Percentiles rank a stretch among this genome's conserved stretches.
These are phyloP conservation scores for Actinia tenebrosa DNA, from an alignment of 64 coral and sea anemone species.

Conservation along the genomic window DNA sequence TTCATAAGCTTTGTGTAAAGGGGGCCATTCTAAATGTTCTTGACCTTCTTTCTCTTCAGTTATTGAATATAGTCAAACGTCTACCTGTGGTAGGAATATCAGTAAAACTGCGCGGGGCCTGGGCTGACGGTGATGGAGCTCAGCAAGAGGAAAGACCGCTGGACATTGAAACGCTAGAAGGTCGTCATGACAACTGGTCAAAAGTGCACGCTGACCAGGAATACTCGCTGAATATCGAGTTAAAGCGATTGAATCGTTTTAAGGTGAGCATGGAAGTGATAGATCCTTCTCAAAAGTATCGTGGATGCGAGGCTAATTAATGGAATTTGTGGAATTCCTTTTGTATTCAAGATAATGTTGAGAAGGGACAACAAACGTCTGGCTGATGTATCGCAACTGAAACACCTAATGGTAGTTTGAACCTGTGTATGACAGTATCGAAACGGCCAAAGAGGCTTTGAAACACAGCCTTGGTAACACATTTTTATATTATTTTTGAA, in stretches of 20 bases:
- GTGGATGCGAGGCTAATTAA: no score
- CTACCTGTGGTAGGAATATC: slow-evolving; percentile 61
- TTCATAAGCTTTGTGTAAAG: no score
- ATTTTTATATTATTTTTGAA: not conserved
- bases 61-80: slow-evolving; percentile 43
- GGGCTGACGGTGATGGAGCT: slow-evolving; percentile 65
- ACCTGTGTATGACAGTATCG: not conserved
- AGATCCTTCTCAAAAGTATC: no score
- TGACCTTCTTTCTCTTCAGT: slow-evolving; percentile 18
- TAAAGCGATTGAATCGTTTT: slow-evolving; percentile 31
- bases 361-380: no score
- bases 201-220: slow-evolving; percentile 95
- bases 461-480: not conserved
- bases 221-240: slow-evolving; percentile 53
- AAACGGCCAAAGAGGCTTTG: not conserved
- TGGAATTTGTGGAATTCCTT: no score
- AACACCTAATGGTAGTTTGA: no score
- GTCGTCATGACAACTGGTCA: slow-evolving; percentile 67
- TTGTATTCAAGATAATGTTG: no score
- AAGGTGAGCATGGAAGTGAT: not conserved
- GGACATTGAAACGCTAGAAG: slow-evolving; percentile 10
- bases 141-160: slow-evolving; percentile 57
- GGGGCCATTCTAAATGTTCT: not conserved
- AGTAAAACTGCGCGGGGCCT: slow-evolving; percentile 66
- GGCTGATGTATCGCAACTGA: no score